Percentiles rank a stretch among this genome's conserved stretches.
These are phyloP conservation scores for Simalia tracyae DNA, from an alignment of 2,797 vertebrate genomes.

Conservation along the genomic window DNA sequence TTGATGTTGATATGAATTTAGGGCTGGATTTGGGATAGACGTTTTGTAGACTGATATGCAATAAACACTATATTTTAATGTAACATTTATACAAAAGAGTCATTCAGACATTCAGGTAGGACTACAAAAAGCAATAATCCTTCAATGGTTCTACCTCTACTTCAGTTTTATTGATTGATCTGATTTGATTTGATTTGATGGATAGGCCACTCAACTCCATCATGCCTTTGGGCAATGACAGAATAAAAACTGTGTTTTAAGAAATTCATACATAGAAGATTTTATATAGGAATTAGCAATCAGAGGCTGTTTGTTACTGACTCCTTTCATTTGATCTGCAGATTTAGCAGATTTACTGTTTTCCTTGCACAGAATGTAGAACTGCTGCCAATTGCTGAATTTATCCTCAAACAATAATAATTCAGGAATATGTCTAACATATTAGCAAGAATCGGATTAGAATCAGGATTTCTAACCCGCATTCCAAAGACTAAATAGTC, in stretches of 20 bases:
- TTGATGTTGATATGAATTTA: constrained; percentile 3
- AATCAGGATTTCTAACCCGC: background rate
- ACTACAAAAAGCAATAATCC: constrained; percentile 39
- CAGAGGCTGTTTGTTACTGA: constrained; percentile 16
- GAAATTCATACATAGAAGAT: constrained; percentile 5
- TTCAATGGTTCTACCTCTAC: background rate
- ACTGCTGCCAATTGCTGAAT: background rate
- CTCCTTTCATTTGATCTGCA: rapidly evolving
- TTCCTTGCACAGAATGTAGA: background rate
- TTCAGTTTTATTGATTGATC: background rate
- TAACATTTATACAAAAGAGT: background rate
- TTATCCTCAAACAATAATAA: background rate
- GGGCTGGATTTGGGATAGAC: constrained; percentile 1
- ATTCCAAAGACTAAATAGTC: rapidly evolving
- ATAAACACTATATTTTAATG: background rate
- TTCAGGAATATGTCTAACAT: constrained; percentile 7
- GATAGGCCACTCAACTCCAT: background rate
- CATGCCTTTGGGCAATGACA: background rate
- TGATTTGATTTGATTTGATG: too few relatives aligned
- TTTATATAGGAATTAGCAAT: constrained; percentile 44
- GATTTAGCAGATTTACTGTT: background rate
- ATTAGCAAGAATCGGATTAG: constrained; percentile 1
- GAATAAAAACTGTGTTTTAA: constrained; percentile 32
- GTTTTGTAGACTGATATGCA: constrained; percentile 28
- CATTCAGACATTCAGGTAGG: background rate